Conservation (phyloP, 1,140 invertebrate genomes). For the Drosophila guanche region DNA sequence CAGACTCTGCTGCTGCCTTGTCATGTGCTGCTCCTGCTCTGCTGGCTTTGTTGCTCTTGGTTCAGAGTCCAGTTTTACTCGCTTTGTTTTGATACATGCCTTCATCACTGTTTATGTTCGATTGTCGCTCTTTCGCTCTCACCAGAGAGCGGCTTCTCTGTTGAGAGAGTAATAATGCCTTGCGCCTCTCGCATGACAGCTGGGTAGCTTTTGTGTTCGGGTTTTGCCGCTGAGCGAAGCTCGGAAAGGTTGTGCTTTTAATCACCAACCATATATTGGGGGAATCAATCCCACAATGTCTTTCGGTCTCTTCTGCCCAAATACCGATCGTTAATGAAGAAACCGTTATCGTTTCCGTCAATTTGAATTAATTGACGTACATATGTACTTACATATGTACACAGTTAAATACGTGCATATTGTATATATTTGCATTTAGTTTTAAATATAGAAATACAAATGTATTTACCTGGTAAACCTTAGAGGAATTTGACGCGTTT, state of each 20-base stretch:
- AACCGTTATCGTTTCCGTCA: no score
- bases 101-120: constrained; percentile 46
- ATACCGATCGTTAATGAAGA: no score
- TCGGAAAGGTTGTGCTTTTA: constrained; percentile 9
- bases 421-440: no score
- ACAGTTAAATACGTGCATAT: no score
- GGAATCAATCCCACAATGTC: neutral
- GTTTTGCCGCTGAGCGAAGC: constrained; percentile 13
- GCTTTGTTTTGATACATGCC: constrained; percentile 63
- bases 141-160: constrained; percentile 25
- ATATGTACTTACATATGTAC: neutral
- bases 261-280: constrained; percentile 2
- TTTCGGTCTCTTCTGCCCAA: no score
- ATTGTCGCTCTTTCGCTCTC: constrained; percentile 36
- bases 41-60: constrained; percentile 45
- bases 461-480: neutral
- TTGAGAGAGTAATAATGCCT: constrained; percentile 24
- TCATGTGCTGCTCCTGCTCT: constrained; percentile 40
- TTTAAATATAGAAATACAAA: no score
- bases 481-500: no score
- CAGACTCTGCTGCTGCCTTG: constrained; percentile 8
- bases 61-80: constrained; percentile 42
- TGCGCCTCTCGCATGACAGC: constrained; percentile 12
- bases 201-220: constrained; percentile 30
- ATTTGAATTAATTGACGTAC: neutral